Evolutionary conservation across 2,113 vertebrate genomes (phyloP).

Genomic region (Puntigrus tetrazona): DNA sequence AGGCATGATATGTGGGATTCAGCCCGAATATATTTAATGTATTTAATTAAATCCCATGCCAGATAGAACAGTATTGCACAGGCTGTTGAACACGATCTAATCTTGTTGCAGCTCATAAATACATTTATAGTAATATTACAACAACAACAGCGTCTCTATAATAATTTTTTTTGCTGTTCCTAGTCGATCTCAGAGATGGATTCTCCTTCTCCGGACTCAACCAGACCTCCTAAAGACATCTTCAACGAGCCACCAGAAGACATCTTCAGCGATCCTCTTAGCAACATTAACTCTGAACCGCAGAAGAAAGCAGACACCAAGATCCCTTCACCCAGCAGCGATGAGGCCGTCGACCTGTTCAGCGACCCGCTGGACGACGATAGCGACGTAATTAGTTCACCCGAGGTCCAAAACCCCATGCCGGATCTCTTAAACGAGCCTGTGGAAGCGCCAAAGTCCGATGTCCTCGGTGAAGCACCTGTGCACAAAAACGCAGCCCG

Average conservation of each 20-base stretch:
- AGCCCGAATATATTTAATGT: not conserved
- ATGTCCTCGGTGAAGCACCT: not conserved
- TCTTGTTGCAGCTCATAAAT: not conserved
- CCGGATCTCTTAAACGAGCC: constrained; percentile 28
- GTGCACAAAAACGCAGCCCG: not conserved
- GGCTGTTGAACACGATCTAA: not conserved
- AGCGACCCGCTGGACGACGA: constrained; percentile 66
- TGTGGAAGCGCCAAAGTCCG: constrained; percentile 2
- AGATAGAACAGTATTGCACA: not conserved
- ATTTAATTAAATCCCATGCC: not conserved
- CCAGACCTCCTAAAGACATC: constrained; percentile 56
- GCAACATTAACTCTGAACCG: not conserved
- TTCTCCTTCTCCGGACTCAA: constrained; percentile 36
- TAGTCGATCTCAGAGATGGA: constrained; percentile 67
- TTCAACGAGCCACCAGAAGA: constrained; percentile 47
- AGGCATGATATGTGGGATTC: not conserved
- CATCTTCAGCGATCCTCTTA: constrained; percentile 22
- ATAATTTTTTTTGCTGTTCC: not conserved
- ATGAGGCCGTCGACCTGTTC: constrained; percentile 65
- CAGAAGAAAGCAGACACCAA: not conserved
- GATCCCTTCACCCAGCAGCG: not conserved
- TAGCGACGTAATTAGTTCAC: not conserved
- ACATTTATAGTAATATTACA: not conserved
- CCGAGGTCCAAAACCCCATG: constrained; percentile 3
- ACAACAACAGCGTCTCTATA: not conserved